Evolutionary conservation across 1,140 invertebrate species (phyloP).

Genomic region (Drosophila ambigua): DNA sequence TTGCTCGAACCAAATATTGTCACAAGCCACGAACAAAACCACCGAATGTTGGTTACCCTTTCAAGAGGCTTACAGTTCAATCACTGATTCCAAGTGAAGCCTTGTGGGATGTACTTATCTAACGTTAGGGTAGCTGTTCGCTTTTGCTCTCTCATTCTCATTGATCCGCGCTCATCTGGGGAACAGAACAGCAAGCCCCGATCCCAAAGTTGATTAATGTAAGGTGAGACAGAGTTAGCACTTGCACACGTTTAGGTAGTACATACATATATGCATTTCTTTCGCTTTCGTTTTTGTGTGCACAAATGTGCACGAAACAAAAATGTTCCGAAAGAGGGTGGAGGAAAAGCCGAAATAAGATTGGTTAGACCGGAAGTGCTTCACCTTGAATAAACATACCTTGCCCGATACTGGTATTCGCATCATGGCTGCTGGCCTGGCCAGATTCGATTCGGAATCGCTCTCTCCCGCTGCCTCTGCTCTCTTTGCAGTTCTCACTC

Average conservation of each 20-base stretch:
- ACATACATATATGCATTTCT: too few species aligned
- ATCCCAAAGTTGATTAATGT: not conserved
- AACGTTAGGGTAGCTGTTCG: slow-evolving; percentile 6
- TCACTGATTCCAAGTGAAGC: not conserved
- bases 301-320: too few species aligned
- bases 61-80: not conserved
- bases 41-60: slow-evolving; percentile 16
- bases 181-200: not conserved
- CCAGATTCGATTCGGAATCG: not conserved
- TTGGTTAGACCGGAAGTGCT: too few species aligned
- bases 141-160: slow-evolving; percentile 23
- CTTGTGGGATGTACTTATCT: not conserved
- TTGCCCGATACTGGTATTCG: too few species aligned
- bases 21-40: slow-evolving; percentile 21
- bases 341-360: too few species aligned
- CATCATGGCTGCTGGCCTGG: too few species aligned
- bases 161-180: slow-evolving; percentile 22
- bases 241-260: too few species aligned
- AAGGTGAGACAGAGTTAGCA: too few species aligned
- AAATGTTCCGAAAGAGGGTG: too few species aligned
- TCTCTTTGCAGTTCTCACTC: slow-evolving; percentile 3
- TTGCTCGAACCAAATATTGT: slow-evolving; percentile 49
- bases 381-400: too few species aligned
- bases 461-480: slow-evolving; percentile 13
- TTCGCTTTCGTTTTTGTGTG: too few species aligned